phyloP scores from a whole-genome alignment of 2,888 invertebrate species.

The Aquatica leii region DNA sequence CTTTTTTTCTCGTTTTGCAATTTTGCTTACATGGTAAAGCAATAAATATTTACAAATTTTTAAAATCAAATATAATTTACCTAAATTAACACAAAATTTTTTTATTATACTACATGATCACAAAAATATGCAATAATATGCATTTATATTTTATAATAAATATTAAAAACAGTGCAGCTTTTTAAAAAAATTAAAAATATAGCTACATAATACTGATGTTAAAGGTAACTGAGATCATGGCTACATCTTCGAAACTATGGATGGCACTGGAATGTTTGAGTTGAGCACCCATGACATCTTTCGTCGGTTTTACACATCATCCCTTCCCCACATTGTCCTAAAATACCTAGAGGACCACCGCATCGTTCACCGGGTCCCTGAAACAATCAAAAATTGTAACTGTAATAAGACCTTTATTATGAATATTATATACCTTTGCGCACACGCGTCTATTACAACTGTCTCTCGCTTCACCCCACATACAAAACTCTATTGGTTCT shows the following conservation, averaged over 20 bases:
- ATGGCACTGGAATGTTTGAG: constrained; percentile 51
- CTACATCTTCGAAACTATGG: constrained; percentile 25
- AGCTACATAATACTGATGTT: constrained; percentile 36
- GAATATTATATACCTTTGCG: constrained; percentile 51
- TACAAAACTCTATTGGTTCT: constrained; percentile 50
- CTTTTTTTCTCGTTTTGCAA: constrained; percentile 28
- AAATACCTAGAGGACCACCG: constrained; percentile 50
- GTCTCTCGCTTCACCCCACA: constrained; percentile 56
- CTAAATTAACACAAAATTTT: constrained; percentile 29
- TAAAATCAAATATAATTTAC: constrained; percentile 28
- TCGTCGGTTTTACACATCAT: constrained; percentile 55
- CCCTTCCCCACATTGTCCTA: constrained; percentile 55
- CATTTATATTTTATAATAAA: constrained; percentile 23
- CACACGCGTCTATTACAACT: constrained; percentile 55
- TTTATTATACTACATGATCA: constrained; percentile 27
- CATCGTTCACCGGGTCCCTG: constrained; percentile 58
- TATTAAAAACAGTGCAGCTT: constrained; percentile 20
- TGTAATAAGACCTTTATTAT: not conserved
- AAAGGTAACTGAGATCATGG: constrained; percentile 31
- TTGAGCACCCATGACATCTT: constrained; percentile 57
- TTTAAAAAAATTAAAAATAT: constrained; percentile 19
- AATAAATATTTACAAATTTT: constrained; percentile 36
- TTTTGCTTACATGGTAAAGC: constrained; percentile 23
- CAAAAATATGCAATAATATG: constrained; percentile 16
- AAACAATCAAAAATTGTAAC: not conserved